Base-by-base conservation (phyloP, 2,113 vertebrate species). In the Benitochromis conjunctus region DNA sequence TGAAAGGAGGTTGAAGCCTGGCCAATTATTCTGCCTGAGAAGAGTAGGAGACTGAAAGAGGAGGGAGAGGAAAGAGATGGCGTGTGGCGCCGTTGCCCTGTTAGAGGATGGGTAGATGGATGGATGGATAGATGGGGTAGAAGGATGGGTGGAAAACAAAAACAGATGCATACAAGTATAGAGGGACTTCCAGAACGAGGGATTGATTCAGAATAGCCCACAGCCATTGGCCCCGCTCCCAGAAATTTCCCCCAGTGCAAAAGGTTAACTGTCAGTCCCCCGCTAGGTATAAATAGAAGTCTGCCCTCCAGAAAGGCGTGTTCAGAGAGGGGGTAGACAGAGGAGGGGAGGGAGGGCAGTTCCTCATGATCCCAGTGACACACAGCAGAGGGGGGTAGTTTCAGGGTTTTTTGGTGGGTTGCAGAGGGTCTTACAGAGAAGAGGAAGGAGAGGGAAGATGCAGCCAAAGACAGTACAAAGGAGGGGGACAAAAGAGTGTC, bases 231-330 rank as follows among this genome's bases (percentile, higher is more conserved):
- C 93, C 90, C 74, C 41, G 38, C 78, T 95, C 94, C 95, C 92
- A 94, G 95, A 94, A 90, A 94, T 95, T 79, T 93, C 91, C 92
- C 90, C 90, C 92, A 93, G 94, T 93, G 94, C 95, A 92, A 96
- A 96, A 95, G 95, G 95, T 96, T 95, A 95, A 94, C 95, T 94
- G 95, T 96, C 95, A 96, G 93, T 95, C 94, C 95, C 94, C 94
- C 81, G 92, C 94, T 94, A 95, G 93, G 95, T 94, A 94, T 94
- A 95, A 95, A 95, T 95, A 96, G 93, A 93, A 91, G 92, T 80
- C 92, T 93, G 91, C 93, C 91, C 92, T 95, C 87, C 93, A 94
- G 94, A 94, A 94, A 91, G 94, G 92, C 86, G 83, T 93, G 92
- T 94, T 94, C 88, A 84, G 87, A 84, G 89, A 83, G 89, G 91